phyloP scores from a whole-genome alignment of 2,113 vertebrate genomes.

The Ibidorhyncha struthersii region DNA sequence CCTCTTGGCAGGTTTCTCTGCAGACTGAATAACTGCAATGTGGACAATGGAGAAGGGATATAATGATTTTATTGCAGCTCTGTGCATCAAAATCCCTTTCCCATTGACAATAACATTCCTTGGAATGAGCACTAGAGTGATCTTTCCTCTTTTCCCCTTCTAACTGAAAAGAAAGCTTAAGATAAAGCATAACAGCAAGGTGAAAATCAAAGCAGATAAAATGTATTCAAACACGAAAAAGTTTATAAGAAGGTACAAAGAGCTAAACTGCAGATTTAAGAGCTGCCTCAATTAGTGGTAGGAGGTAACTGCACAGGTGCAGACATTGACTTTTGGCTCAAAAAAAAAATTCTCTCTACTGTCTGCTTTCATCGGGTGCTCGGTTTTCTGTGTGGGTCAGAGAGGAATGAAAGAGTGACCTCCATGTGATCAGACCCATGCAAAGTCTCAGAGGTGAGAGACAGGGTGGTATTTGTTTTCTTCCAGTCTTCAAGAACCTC shows the following conservation, averaged over 20 bases:
- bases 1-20: background rate
- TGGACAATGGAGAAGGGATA: background rate
- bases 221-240: background rate
- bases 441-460: background rate
- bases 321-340: background rate
- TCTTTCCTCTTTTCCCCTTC: background rate
- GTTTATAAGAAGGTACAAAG: background rate
- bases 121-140: background rate
- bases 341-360: background rate
- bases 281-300: background rate
- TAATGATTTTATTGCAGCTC: background rate
- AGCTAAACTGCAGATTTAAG: background rate
- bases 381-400: background rate
- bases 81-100: background rate
- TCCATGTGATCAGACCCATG: background rate
- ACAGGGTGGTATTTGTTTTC: background rate
- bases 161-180: background rate
- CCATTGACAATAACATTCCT: background rate
- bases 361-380: accelerated
- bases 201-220: background rate
- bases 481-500: background rate
- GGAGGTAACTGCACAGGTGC: background rate
- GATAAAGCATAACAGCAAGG: background rate
- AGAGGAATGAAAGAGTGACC: background rate
- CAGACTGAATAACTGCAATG: background rate